Conservation (phyloP, 2,888 invertebrate genomes). For the Parnassius glacialis region DNA sequence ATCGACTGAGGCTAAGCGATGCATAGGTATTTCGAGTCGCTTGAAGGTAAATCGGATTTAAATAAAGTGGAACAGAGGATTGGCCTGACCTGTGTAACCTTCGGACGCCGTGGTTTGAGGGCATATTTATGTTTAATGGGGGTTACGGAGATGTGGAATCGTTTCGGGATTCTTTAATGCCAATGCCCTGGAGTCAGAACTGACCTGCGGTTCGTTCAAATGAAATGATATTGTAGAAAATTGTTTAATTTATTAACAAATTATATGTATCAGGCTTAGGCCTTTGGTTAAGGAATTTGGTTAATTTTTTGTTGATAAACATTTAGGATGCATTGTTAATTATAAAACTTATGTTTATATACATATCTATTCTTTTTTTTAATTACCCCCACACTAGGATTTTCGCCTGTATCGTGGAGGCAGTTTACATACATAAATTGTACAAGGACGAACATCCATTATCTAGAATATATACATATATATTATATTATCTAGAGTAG, state of each 20-base stretch:
- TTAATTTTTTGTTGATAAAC: conserved; percentile 7
- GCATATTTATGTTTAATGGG: conserved; percentile 77
- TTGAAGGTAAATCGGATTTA: conserved; percentile 49
- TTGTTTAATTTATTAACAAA: conserved; percentile 77
- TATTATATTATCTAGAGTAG: too few relatives aligned
- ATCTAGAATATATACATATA: too few relatives aligned
- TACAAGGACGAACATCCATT: too few relatives aligned
- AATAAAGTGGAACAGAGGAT: conserved; percentile 56
- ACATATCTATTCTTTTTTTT: too few relatives aligned
- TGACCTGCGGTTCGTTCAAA: conserved; percentile 56
- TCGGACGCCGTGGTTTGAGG: conserved; percentile 65
- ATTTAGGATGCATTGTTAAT: neutral
- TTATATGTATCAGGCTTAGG: conserved; percentile 60
- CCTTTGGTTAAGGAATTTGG: conserved; percentile 39
- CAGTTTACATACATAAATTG: too few relatives aligned
- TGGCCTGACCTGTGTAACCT: conserved; percentile 55
- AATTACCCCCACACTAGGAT: too few relatives aligned
- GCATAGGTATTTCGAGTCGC: conserved; percentile 45
- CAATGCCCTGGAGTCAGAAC: conserved; percentile 67
- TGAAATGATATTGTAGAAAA: conserved; percentile 75
- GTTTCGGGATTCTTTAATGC: conserved; percentile 66
- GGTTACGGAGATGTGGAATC: conserved; percentile 62
- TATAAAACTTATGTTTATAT: too few relatives aligned
- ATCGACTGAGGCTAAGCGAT: conserved; percentile 40
- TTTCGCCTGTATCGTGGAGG: too few relatives aligned